phyloP scores from a whole-genome alignment of 2,888 invertebrate genomes.

The Neuroscelio doddi region DNA sequence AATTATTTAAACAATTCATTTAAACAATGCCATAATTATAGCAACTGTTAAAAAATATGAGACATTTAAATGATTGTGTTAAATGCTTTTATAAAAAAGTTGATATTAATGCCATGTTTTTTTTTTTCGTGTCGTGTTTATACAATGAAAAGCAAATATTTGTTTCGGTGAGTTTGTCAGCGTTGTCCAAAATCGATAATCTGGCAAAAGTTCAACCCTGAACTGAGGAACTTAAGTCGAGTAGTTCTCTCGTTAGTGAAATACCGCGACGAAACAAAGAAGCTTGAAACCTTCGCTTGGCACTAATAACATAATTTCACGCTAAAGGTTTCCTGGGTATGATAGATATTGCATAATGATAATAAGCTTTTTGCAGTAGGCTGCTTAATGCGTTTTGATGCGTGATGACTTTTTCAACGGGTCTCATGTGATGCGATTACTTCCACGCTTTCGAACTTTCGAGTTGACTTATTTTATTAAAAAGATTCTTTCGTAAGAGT shows the following conservation, averaged over 20 bases:
- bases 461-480: too few relatives aligned
- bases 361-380: constrained; percentile 32
- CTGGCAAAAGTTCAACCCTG: constrained; percentile 8
- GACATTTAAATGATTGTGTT: too few relatives aligned
- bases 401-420: constrained; percentile 74
- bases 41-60: too few relatives aligned
- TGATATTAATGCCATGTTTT: too few relatives aligned
- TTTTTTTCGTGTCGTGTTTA: too few relatives aligned
- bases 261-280: constrained; percentile 24
- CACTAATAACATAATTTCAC: constrained; percentile 39
- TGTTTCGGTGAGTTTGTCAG: background rate
- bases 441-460: constrained; percentile 72
- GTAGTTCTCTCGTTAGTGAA: constrained; percentile 24
- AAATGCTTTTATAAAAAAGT: background rate
- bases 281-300: constrained; percentile 41
- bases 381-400: background rate
- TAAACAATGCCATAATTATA: too few relatives aligned
- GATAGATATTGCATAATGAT: constrained; percentile 29
- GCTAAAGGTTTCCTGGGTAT: constrained; percentile 35
- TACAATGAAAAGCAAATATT: constrained; percentile 4
- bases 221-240: constrained; percentile 8
- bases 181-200: constrained; percentile 8
- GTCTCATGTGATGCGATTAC: constrained; percentile 75
- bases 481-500: too few relatives aligned
- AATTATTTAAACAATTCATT: too few relatives aligned